Percentiles rank a stretch among this genome's conserved stretches.
Evolutionary conservation across 1,140 invertebrate species (phyloP).

Genomic region (Musca domestica): DNA sequence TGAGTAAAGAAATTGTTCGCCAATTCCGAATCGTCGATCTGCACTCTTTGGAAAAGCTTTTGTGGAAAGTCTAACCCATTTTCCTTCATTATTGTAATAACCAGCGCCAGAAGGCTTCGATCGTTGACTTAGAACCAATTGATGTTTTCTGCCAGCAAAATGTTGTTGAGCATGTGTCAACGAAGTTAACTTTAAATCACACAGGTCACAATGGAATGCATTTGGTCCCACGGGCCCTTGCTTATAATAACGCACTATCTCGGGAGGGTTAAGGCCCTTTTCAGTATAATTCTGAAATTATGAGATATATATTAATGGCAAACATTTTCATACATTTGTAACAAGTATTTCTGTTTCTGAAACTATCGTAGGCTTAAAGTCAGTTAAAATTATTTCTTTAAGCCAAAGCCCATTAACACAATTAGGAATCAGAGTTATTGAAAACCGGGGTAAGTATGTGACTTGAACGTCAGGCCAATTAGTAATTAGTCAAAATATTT

Average conservation of each 20-base stretch:
- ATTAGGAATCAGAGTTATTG: neutral
- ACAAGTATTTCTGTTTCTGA: neutral
- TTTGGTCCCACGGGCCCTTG: conserved; percentile 38
- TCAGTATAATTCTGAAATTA: conserved; percentile 40
- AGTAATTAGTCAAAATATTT: neutral
- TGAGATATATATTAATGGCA: neutral
- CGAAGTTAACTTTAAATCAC: conserved; percentile 55
- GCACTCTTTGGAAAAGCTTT: conserved; percentile 24
- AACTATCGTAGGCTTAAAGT: neutral
- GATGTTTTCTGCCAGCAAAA: conserved; percentile 55
- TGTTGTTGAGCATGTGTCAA: conserved; percentile 55
- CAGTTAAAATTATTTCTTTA: neutral
- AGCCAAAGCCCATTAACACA: neutral
- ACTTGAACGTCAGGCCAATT: neutral
- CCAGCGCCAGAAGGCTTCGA: conserved; percentile 49
- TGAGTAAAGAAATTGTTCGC: conserved; percentile 24
- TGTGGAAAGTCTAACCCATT: conserved; percentile 50
- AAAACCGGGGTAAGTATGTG: neutral
- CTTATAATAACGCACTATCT: conserved; percentile 39
- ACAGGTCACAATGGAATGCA: conserved; percentile 52
- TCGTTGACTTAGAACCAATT: conserved; percentile 37
- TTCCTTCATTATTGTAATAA: conserved; percentile 49
- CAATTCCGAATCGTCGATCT: conserved; percentile 37
- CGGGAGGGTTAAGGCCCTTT: conserved; percentile 40
- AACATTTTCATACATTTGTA: neutral